A percentile compares a stretch with the other conserved stretches of the same genome.
phyloP scores from a whole-genome alignment of 2,113 vertebrate genomes.

The Heliornis fulica region DNA sequence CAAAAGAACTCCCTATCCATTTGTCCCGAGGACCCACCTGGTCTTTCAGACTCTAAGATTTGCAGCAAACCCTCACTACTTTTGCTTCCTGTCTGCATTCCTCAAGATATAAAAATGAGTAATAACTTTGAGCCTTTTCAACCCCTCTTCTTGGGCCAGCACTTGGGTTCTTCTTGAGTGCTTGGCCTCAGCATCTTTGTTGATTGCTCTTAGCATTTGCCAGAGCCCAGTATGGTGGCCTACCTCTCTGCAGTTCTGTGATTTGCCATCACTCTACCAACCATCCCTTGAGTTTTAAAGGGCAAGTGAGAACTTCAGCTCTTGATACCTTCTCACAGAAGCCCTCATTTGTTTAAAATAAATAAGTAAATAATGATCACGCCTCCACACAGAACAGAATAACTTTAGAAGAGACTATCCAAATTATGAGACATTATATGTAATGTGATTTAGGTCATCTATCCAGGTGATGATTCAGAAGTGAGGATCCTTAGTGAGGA shows the following conservation, averaged over 20 bases:
- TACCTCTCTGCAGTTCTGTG: neutral
- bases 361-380: too few relatives aligned
- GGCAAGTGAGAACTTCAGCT: neutral
- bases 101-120: neutral
- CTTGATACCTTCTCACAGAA: neutral
- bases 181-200: neutral
- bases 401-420: neutral
- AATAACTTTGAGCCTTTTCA: neutral
- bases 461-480: neutral
- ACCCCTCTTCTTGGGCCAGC: neutral
- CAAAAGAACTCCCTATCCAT: neutral
- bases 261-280: neutral
- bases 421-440: neutral
- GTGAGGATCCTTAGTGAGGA: neutral
- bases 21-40: neutral
- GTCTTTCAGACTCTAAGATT: neutral
- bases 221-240: neutral
- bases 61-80: neutral
- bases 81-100: neutral
- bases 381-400: neutral
- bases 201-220: neutral
- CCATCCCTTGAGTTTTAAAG: neutral
- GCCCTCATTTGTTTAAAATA: neutral
- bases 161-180: neutral
- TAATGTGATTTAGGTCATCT: neutral